These are phyloP conservation scores for Polyergus mexicanus DNA, from an alignment of 1,140 invertebrate genomes.

Conservation along the genomic window DNA sequence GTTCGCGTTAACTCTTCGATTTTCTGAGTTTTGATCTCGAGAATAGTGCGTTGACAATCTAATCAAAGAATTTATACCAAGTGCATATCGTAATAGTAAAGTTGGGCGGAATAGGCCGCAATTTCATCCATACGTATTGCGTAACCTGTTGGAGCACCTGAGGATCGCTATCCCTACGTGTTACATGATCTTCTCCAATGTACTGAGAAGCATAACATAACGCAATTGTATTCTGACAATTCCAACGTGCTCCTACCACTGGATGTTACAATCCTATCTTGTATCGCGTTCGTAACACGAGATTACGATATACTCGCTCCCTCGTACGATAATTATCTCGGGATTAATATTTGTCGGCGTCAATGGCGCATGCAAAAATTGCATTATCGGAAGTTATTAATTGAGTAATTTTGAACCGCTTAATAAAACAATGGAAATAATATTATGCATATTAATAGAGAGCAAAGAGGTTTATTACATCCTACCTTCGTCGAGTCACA, in stretches of 20 bases:
- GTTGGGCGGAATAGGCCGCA: neutral
- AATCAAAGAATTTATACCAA: slow-evolving; percentile 8
- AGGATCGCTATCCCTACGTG: slow-evolving; percentile 24
- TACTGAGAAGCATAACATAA: slow-evolving; percentile 39
- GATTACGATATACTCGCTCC: neutral
- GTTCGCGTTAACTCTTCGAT: neutral
- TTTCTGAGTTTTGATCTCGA: neutral
- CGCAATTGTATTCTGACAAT: slow-evolving; percentile 49
- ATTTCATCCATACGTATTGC: slow-evolving; percentile 13
- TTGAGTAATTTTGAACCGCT: neutral
- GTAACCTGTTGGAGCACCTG: slow-evolving; percentile 25
- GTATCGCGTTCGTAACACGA: slow-evolving; percentile 9
- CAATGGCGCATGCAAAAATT: neutral
- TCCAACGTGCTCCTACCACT: neutral
- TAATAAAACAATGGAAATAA: neutral
- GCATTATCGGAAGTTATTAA: neutral
- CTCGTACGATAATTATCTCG: slow-evolving; percentile 14
- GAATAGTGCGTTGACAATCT: neutral
- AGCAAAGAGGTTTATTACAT: neutral
- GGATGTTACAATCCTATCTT: slow-evolving; percentile 29
- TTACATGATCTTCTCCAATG: slow-evolving; percentile 52
- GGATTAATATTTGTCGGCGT: slow-evolving; percentile 23
- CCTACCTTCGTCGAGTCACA: neutral
- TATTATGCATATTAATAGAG: neutral
- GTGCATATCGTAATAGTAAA: neutral